Base-by-base conservation (phyloP, 2,797 vertebrate genomes). In the Ctenochaetus hawaiiensis region DNA sequence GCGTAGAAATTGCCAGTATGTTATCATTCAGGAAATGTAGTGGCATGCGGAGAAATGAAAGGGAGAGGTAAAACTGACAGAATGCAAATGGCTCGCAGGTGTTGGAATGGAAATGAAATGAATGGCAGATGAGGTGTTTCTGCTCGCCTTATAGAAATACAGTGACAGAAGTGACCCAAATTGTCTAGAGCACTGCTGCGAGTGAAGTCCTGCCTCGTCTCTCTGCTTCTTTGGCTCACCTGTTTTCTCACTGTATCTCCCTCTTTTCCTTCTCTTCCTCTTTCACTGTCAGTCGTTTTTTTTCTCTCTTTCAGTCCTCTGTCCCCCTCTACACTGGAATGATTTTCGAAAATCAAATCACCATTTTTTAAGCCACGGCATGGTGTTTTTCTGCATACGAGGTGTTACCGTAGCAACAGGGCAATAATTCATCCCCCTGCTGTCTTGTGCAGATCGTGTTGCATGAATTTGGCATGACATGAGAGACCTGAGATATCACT, bases 321-420 rank as follows among this genome's bases (percentile, higher is more conserved):
- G 59, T 44, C 8, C 62, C 41, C 39, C 45, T 69, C 52, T 2
- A 83, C 70, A 62, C 80, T 67, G 68, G 56, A 80, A 84, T 65
- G 71, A 78, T 70, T 89, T 89, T 77, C 39, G 12, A 90, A 85
- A 89, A 87, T 72, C 85, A 91, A 89, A 91, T 92, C 87, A 83
- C 68, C 72, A 69, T 87, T 89, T 86, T 77, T 86, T 76, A 82
- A 77, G 67, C 81, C 73, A 6, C 64, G 17, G 72, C 82, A 67
- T 80, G 78, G 76, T 82, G 75, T 87, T 87, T 87, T 91, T 89
- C 87, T 85, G 86, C 89, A 82, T 91, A 70, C 62, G 43, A 77
- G 71, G 87, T 73, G 93, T 94, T 93, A 85, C 92, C 91, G 84
- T 94, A 85, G 92, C 90, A 93, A 94, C 93, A 72, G 78, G 67